Percentiles rank a stretch among this genome's conserved stretches.
phyloP scores from a whole-genome alignment of 2,797 vertebrate species.

The Tapera naevia region DNA sequence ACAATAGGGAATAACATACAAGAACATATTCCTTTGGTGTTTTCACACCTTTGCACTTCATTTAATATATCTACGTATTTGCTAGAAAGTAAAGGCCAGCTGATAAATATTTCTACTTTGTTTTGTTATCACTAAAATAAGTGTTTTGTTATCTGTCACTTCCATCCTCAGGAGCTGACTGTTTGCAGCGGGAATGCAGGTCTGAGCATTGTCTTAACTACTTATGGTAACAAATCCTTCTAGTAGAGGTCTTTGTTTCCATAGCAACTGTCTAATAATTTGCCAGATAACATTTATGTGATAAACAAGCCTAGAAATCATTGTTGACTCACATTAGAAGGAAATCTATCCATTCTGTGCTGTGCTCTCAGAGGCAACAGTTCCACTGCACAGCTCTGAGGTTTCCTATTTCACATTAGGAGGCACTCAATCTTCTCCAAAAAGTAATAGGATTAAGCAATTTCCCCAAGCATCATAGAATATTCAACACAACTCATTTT shows the following conservation, averaged over 20 bases:
- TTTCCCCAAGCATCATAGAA: slow-evolving; percentile 59
- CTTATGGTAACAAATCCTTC: slow-evolving; percentile 55
- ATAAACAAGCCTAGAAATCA: slow-evolving; percentile 71
- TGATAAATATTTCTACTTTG: slow-evolving; percentile 61
- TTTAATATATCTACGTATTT: neutral
- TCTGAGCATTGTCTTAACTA: slow-evolving; percentile 62
- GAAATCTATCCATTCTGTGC: slow-evolving; percentile 32
- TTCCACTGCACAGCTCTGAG: slow-evolving; percentile 10
- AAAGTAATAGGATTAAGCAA: slow-evolving; percentile 62
- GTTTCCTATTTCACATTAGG: slow-evolving; percentile 58
- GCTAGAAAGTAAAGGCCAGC: slow-evolving; percentile 15
- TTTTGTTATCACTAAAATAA: slow-evolving; percentile 60
- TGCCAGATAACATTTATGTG: slow-evolving; percentile 65
- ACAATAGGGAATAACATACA: slow-evolving; percentile 30
- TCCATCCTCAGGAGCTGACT: slow-evolving; percentile 28
- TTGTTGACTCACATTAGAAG: slow-evolving; percentile 59
- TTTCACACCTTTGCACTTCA: slow-evolving; percentile 46
- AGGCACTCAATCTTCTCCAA: slow-evolving; percentile 49
- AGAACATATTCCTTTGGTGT: slow-evolving; percentile 39
- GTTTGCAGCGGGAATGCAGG: slow-evolving; percentile 33
- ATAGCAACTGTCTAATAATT: slow-evolving; percentile 68
- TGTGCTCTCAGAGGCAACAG: slow-evolving; percentile 12
- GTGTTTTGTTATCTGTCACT: slow-evolving; percentile 61
- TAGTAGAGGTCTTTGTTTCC: slow-evolving; percentile 44
- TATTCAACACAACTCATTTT: slow-evolving; percentile 67